Evolutionary conservation across 2,797 vertebrate species (phyloP).

Genomic region (Acipenser ruthenus): DNA sequence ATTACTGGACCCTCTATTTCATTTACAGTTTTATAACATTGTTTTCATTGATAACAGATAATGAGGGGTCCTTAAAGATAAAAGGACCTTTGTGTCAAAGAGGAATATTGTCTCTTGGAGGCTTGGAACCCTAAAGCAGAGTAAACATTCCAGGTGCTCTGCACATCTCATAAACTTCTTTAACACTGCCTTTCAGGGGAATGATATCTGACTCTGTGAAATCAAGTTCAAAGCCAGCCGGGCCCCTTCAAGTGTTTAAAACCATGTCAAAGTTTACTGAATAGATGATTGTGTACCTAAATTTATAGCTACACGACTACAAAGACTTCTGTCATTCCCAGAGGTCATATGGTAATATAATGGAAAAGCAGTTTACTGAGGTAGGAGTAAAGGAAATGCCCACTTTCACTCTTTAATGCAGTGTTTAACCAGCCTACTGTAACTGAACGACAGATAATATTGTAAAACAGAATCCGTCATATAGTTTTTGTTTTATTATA

Average conservation of each 20-base stretch:
- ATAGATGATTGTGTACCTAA: conserved; percentile 36
- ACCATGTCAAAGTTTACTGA: conserved; percentile 29
- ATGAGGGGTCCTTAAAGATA: not conserved
- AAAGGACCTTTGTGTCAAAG: not conserved
- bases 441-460: not conserved
- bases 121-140: conserved; percentile 2
- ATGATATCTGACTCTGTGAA: conserved; percentile 26
- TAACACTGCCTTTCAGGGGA: conserved; percentile 15
- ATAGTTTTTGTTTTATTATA: too few relatives aligned
- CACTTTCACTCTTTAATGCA: conserved; percentile 15
- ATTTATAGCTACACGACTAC: conserved; percentile 35
- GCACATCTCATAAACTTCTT: conserved; percentile 11
- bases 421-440: not conserved
- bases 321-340: conserved; percentile 37
- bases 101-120: not conserved
- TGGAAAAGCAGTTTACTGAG: conserved; percentile 25
- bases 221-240: conserved; percentile 36
- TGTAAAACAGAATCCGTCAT: not conserved
- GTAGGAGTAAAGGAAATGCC: conserved; percentile 36
- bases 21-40: not conserved
- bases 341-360: conserved; percentile 37
- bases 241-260: conserved; percentile 33
- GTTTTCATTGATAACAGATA: not conserved
- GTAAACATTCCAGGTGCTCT: conserved; percentile 9
- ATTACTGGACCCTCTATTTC: not conserved